Conservation (phyloP, 2,113 vertebrate species). For the Mormyrus iriodes region DNA sequence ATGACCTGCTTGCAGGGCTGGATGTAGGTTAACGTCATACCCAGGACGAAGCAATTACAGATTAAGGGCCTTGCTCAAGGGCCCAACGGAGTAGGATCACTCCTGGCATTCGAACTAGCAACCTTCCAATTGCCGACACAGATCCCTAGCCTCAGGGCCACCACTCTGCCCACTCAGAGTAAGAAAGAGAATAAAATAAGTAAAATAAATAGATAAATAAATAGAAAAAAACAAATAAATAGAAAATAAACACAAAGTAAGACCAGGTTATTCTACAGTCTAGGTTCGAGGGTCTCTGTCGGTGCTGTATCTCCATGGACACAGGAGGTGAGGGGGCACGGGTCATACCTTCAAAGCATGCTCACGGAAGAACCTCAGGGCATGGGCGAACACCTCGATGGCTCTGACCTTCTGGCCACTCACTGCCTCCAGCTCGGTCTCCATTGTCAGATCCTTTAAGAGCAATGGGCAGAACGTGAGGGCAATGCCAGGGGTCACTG, state of each 20-base stretch:
- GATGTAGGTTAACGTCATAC: too few species aligned
- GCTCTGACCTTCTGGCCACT: conserved; percentile 77
- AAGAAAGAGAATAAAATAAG: not conserved
- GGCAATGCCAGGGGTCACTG: not conserved
- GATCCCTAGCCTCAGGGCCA: too few species aligned
- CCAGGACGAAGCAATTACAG: too few species aligned
- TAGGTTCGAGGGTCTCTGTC: not conserved
- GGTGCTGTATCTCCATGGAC: not conserved
- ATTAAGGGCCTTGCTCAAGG: too few species aligned
- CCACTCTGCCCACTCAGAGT: too few species aligned
- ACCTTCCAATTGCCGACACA: too few species aligned
- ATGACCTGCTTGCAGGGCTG: too few species aligned
- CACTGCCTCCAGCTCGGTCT: conserved; percentile 81
- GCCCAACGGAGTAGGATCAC: too few species aligned
- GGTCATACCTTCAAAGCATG: conserved; percentile 80
- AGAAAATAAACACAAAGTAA: not conserved
- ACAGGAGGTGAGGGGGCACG: not conserved
- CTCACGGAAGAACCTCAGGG: conserved; percentile 83
- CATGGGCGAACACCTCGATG: conserved; percentile 85
- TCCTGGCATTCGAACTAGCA: too few species aligned
- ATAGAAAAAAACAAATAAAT: not conserved
- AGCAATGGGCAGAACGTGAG: conserved; percentile 14
- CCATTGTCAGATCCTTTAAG: conserved; percentile 69
- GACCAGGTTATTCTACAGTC: not conserved
- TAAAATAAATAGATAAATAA: not conserved